Percentiles rank a stretch among this genome's conserved stretches.
phyloP scores from a whole-genome alignment of 2,888 invertebrate species.

The Ennomos erosarius region DNA sequence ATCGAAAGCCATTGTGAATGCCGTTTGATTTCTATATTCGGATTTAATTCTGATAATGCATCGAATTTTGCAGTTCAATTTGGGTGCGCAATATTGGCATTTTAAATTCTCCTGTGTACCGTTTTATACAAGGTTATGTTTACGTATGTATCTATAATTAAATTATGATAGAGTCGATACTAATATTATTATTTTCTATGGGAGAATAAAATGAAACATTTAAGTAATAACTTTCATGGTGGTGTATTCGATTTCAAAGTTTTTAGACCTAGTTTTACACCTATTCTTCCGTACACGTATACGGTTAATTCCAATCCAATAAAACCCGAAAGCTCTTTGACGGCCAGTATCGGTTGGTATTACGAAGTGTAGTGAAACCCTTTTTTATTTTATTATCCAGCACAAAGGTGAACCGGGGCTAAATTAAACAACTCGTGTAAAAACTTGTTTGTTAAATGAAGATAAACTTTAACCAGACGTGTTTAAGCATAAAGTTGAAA shows the following conservation, averaged over 20 bases:
- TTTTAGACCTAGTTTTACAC: conserved; percentile 8
- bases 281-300: conserved; percentile 8
- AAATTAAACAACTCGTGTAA: conserved; percentile 64
- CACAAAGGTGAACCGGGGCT: conserved; percentile 64
- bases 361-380: conserved; percentile 52
- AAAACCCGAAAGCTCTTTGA: conserved; percentile 50
- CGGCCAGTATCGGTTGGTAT: conserved; percentile 52
- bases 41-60: conserved; percentile 51
- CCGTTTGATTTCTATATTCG: conserved; percentile 65
- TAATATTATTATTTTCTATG: background rate
- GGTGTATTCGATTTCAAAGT: too few relatives aligned
- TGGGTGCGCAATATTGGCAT: background rate
- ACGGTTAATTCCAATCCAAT: conserved; percentile 40
- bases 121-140: background rate
- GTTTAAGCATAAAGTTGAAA: conserved; percentile 48
- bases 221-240: too few relatives aligned
- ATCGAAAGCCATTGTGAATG: conserved; percentile 66
- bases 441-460: conserved; percentile 39
- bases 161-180: background rate
- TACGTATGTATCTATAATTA: too few relatives aligned
- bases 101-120: too few relatives aligned
- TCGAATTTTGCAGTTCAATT: conserved; percentile 43
- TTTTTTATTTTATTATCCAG: conserved; percentile 60
- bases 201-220: too few relatives aligned
- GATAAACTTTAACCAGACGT: conserved; percentile 46